Conservation (phyloP, 2,797 vertebrate species). For the Gastrophryne carolinensis region DNA sequence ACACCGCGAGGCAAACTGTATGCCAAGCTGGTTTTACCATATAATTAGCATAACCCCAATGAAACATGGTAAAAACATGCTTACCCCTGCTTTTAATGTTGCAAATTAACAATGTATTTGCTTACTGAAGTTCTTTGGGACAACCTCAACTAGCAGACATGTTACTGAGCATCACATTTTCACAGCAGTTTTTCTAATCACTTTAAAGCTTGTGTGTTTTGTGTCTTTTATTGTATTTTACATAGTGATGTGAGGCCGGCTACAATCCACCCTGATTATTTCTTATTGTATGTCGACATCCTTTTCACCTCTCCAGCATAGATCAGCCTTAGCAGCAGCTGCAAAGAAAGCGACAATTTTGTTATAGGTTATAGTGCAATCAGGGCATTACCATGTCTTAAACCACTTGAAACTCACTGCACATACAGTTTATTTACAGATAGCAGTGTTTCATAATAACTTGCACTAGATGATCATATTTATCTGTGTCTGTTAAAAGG, state of each 20-base stretch:
- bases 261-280: not conserved
- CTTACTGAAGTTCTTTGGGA: not conserved
- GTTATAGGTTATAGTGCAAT: not conserved
- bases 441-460: not conserved
- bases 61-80: not conserved
- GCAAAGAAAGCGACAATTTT: not conserved
- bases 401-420: not conserved
- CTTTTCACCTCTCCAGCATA: not conserved
- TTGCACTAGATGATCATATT: no score
- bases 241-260: not conserved
- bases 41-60: no score
- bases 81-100: not conserved
- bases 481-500: no score
- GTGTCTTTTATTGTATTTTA: not conserved
- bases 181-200: no score
- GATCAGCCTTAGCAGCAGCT: not conserved
- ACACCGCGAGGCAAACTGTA: no score
- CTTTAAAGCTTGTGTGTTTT: not conserved
- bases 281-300: not conserved
- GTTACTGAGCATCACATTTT: no score
- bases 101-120: not conserved
- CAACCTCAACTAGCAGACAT: not conserved
- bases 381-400: not conserved
- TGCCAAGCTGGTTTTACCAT: no score
- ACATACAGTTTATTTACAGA: not conserved